Percentiles rank a stretch among this genome's conserved stretches.
These are phyloP conservation scores for Steatocranus sp. DNA, from an alignment of 2,797 vertebrate genomes.

Conservation along the genomic window DNA sequence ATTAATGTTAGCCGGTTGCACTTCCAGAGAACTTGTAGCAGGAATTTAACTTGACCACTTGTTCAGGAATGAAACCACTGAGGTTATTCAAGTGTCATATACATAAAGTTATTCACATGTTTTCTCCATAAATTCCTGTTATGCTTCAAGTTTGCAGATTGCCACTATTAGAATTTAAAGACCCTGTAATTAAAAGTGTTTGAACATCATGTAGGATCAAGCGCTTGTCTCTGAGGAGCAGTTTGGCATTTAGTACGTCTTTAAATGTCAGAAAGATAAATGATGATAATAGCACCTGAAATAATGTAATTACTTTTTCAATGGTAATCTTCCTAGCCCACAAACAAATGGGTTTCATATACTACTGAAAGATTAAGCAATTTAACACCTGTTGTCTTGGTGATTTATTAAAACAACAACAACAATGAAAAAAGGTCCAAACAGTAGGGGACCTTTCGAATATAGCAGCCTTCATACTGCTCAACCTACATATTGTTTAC, in stretches of 20 bases:
- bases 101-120: neutral
- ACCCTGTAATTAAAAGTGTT: conserved; percentile 55
- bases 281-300: conserved; percentile 73
- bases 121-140: neutral
- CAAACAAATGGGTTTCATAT: conserved; percentile 83
- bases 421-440: conserved; percentile 38
- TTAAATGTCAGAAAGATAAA: conserved; percentile 71
- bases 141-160: conserved; percentile 11
- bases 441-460: conserved; percentile 30
- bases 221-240: conserved; percentile 59
- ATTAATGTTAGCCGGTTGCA: conserved; percentile 63
- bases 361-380: conserved; percentile 74
- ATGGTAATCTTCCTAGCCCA: conserved; percentile 61
- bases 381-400: conserved; percentile 69
- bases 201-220: conserved; percentile 40
- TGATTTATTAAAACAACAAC: conserved; percentile 62
- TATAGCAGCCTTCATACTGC: conserved; percentile 27
- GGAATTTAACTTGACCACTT: conserved; percentile 61
- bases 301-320: conserved; percentile 68
- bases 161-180: conserved; percentile 35
- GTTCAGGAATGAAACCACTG: conserved; percentile 14
- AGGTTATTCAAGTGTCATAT: neutral
- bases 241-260: conserved; percentile 66
- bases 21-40: conserved; percentile 53
- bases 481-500: conserved; percentile 40